Conservation (phyloP, 2,113 vertebrate species). For the Pseudopodoces humilis region DNA sequence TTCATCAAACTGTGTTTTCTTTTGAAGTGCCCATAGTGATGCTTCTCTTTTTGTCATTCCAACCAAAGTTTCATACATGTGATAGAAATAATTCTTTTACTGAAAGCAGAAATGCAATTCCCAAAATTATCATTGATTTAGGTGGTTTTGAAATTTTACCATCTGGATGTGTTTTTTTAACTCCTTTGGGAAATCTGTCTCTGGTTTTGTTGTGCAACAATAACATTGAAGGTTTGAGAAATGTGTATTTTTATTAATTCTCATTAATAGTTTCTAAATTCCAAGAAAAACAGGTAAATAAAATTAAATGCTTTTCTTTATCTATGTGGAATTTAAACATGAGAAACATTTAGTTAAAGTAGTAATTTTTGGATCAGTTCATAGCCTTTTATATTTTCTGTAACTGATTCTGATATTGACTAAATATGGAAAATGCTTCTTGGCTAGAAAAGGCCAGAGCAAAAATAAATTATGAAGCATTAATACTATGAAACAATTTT, state of each 20-base stretch:
- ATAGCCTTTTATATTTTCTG: not conserved
- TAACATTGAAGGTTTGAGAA: not conserved
- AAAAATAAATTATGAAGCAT: not conserved
- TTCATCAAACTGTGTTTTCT: not conserved
- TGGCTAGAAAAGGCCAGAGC: not conserved
- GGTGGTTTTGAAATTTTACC: not conserved
- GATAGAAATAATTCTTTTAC: not conserved
- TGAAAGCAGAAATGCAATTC: not conserved
- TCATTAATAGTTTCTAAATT: not conserved
- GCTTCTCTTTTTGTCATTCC: not conserved
- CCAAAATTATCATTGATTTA: not conserved
- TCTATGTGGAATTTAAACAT: not conserved
- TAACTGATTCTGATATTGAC: not conserved
- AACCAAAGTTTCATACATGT: not conserved
- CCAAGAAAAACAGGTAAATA: not conserved
- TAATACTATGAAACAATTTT: not conserved
- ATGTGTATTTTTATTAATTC: not conserved
- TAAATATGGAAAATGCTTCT: not conserved
- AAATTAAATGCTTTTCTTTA: not conserved
- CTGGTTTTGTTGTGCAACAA: not conserved
- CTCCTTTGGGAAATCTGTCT: not conserved
- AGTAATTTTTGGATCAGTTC: not conserved
- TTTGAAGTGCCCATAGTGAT: not conserved
- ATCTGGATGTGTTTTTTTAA: not conserved
- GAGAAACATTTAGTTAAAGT: not conserved